Evolutionary conservation across 2,888 invertebrate species (phyloP).

Genomic region (Ophioninae sp.): DNA sequence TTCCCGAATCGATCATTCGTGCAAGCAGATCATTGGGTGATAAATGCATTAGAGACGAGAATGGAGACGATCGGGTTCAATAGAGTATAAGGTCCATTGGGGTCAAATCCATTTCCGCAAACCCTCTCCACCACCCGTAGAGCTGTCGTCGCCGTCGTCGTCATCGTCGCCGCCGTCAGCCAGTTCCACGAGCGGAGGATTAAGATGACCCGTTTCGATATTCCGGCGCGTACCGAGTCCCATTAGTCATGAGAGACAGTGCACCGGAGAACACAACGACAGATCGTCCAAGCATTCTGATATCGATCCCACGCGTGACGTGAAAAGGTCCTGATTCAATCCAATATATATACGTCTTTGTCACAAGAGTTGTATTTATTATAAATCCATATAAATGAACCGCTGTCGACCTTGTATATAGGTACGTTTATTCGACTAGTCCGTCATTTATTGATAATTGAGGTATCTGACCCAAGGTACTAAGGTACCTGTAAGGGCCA

Average conservation of each 20-base stretch:
- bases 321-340: conserved; percentile 35
- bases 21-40: conserved; percentile 15
- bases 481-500: no score
- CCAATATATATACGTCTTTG: conserved; percentile 34
- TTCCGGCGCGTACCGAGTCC: conserved; percentile 38
- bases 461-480: no score
- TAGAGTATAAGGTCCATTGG: conserved; percentile 47
- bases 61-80: conserved; percentile 15
- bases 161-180: conserved; percentile 17
- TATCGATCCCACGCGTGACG: conserved; percentile 39
- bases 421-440: no score
- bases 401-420: no score
- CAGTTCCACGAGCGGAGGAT: conserved; percentile 36
- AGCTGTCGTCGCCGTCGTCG: conserved; percentile 31
- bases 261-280: conserved; percentile 18
- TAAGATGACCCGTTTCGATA: conserved; percentile 63
- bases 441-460: no score
- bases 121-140: conserved; percentile 4
- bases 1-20: conserved; percentile 28
- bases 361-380: conserved; percentile 4
- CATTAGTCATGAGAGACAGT: conserved; percentile 56
- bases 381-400: neutral
- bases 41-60: conserved; percentile 19
- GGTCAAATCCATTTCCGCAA: conserved; percentile 58
- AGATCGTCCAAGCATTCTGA: conserved; percentile 19